Percentiles rank a stretch among this genome's conserved stretches.
Evolutionary conservation across 92 coral and sea anemone genomes (phyloP).

Genomic region (Umimayanthus kanabou): DNA sequence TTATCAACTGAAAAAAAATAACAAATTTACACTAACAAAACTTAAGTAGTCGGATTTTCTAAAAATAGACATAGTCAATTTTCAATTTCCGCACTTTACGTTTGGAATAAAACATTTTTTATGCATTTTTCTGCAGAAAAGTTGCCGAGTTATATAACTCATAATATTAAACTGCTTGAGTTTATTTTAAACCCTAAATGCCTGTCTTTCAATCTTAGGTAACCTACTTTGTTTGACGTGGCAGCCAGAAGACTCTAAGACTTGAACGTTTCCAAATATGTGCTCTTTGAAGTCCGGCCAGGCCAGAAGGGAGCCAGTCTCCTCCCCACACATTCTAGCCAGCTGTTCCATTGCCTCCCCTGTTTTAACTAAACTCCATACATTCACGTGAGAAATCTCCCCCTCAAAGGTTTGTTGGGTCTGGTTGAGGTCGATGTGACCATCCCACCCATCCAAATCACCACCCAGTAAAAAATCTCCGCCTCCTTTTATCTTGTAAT

Average conservation of each 20-base stretch:
- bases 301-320: constrained; percentile 8
- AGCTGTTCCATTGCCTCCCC: background rate
- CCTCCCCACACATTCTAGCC: background rate
- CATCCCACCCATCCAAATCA: background rate
- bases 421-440: background rate
- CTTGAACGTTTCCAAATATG: background rate
- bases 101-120: no score
- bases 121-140: no score
- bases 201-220: background rate
- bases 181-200: no score
- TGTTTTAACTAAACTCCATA: background rate
- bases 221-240: background rate
- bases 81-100: no score
- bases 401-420: background rate
- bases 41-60: no score
- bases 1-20: no score
- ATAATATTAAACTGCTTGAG: no score
- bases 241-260: background rate
- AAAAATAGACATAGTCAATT: no score
- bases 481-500: background rate
- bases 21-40: background rate
- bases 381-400: background rate
- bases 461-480: background rate
- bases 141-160: no score
- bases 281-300: background rate